Percentiles rank a stretch among this genome's conserved stretches.
These are phyloP conservation scores for Acanthiza pusilla DNA, from an alignment of 2,797 vertebrate species.

Conservation along the genomic window DNA sequence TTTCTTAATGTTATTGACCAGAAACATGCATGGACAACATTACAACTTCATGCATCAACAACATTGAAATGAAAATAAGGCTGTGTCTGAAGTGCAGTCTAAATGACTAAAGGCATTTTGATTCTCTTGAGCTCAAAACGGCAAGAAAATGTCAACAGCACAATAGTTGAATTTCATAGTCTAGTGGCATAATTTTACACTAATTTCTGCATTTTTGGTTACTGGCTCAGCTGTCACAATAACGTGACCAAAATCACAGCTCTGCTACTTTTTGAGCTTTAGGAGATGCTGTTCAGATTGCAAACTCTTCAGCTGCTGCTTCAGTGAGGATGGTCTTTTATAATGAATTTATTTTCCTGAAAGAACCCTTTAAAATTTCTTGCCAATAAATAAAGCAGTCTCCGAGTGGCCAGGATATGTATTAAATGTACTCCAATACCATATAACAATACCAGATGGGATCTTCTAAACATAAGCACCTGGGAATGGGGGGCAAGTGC, in stretches of 20 bases:
- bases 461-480: neutral
- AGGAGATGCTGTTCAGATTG: neutral
- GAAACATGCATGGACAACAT: slow-evolving; percentile 1
- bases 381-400: neutral
- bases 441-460: neutral
- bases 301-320: neutral
- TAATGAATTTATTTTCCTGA: neutral
- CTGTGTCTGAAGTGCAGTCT: neutral
- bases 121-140: slow-evolving; percentile 37
- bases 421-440: neutral
- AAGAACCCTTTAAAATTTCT: neutral
- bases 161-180: slow-evolving; percentile 32
- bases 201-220: slow-evolving; percentile 40
- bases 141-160: slow-evolving; percentile 36
- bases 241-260: neutral
- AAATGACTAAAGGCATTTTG: slow-evolving; percentile 25
- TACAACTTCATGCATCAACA: neutral
- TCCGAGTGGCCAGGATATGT: neutral
- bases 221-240: slow-evolving; percentile 11
- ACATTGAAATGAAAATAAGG: slow-evolving; percentile 1
- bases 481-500: neutral
- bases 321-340: neutral
- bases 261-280: neutral
- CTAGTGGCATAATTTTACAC: slow-evolving; percentile 19
- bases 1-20: slow-evolving; percentile 23